These are phyloP conservation scores for Athetis lepigone DNA, from an alignment of 2,888 invertebrate genomes.

Conservation along the genomic window DNA sequence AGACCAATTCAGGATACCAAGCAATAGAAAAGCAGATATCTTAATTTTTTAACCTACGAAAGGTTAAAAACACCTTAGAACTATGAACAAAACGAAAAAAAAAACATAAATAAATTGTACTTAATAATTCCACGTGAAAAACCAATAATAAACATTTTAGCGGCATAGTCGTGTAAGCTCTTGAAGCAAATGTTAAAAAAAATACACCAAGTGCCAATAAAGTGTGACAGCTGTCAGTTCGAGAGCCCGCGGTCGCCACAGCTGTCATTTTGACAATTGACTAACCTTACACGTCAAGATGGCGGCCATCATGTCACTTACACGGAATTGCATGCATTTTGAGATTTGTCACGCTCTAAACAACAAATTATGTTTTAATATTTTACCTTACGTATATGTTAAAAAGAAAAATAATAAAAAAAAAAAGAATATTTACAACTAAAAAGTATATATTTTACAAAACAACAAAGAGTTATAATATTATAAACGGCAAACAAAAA, in stretches of 20 bases:
- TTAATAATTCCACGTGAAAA: constrained; percentile 16
- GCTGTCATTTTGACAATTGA: constrained; percentile 78
- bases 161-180: constrained; percentile 56
- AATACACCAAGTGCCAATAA: constrained; percentile 60
- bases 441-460: constrained; percentile 26
- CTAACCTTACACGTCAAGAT: constrained; percentile 87
- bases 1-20: constrained; percentile 32
- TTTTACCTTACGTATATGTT: constrained; percentile 34
- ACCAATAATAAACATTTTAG: constrained; percentile 46
- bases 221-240: constrained; percentile 68
- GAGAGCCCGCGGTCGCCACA: constrained; percentile 60
- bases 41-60: constrained; percentile 52
- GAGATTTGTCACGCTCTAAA: constrained; percentile 88
- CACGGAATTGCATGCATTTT: constrained; percentile 86
- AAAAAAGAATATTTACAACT: constrained; percentile 52
- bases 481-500: constrained; percentile 42
- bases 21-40: constrained; percentile 51
- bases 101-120: neutral
- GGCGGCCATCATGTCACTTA: constrained; percentile 82
- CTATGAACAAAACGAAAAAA: neutral
- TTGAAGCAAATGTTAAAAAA: constrained; percentile 41
- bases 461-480: constrained; percentile 27
- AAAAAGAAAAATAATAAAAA: constrained; percentile 36
- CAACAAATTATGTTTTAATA: constrained; percentile 62
- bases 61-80: neutral